A percentile compares a stretch with the other conserved stretches of the same genome.
Conservation (phyloP, 2,797 vertebrate species). For the Phaenicophaeus curvirostris region DNA sequence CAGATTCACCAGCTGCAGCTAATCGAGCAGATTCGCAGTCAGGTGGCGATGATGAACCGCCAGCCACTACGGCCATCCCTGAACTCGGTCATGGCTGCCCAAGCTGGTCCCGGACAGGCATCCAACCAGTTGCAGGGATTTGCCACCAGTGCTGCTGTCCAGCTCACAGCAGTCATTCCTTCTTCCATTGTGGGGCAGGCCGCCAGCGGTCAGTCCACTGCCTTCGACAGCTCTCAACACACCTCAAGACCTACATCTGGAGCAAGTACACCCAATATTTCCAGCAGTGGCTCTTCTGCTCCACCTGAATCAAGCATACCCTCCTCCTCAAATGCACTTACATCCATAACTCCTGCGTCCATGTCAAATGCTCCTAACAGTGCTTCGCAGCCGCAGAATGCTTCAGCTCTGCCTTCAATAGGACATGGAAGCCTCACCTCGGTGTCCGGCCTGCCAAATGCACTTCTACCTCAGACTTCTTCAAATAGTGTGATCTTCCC, state of each 20-base stretch:
- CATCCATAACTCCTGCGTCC: constrained; percentile 81
- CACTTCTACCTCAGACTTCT: constrained; percentile 96
- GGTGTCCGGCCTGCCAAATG: constrained; percentile 88
- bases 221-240: constrained; percentile 84
- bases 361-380: constrained; percentile 75
- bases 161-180: constrained; percentile 86
- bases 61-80: constrained; percentile 84
- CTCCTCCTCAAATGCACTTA: constrained; percentile 76
- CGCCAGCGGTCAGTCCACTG: constrained; percentile 75
- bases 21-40: constrained; percentile 98
- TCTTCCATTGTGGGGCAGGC: constrained; percentile 80
- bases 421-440: constrained; percentile 88
- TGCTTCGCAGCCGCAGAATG: constrained; percentile 83
- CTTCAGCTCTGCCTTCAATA: constrained; percentile 86
- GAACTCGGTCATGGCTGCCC: constrained; percentile 78
- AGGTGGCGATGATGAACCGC: constrained; percentile 96
- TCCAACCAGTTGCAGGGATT: constrained; percentile 89
- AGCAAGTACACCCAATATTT: constrained; percentile 80
- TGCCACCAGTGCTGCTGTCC: constrained; percentile 86
- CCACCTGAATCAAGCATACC: constrained; percentile 79
- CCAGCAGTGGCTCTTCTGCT: constrained; percentile 75
- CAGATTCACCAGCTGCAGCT: constrained; percentile 98
- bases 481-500: constrained; percentile 98
- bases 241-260: constrained; percentile 84
- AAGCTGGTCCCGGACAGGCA: constrained; percentile 78